Base-by-base conservation (phyloP, 2,888 invertebrate species). In the Cyaniris semiargus region DNA sequence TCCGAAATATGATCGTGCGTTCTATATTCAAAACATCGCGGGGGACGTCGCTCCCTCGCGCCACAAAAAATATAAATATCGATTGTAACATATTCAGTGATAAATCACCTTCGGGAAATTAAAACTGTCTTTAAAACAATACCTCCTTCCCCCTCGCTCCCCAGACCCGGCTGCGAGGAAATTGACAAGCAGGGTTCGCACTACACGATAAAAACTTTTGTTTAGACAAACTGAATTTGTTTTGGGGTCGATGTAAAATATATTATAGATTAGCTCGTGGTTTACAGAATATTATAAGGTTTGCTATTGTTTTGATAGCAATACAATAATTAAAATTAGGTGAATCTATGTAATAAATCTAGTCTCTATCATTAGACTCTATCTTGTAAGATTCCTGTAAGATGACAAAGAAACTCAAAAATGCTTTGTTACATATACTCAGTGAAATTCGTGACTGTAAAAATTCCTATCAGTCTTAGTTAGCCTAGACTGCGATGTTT, bases 51-150 rank as follows among this genome's bases (percentile, higher is more conserved):
- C 87, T 90, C 90, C 88, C 88, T 87, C 82, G 83, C 83, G 78
- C 83, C 81, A 82, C 81, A 86, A 88, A 88, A 86, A 86, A 81
- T 81, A 87, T 86, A 83, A 86, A 88, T 87, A 89, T 89, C 87
- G 88, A 88, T 87, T 86, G 84, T 80, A 83, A 83, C 84, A 84
- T 81, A 84, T 84, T 85, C 85, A 83, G 89, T 90, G 91, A 94
- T 94, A 94, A 94, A 94, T 94, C 93, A 94, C 92, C 90, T 91
- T 91, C 92, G 92, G 94, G 94, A 94, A 94, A 94, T 94, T 94
- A 93, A 94, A 94, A 92, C 89, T 91, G 92, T 92, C 93, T 92
- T 92, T 92, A 91, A 90, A 92, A 92, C 93, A 93, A 93, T 92
- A 90, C 91, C 88, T 90, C 88, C 87, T 88, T 87, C 23, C 21